Percentiles rank a stretch among this genome's conserved stretches.
These are phyloP conservation scores for Morone chrysops DNA, from an alignment of 2,113 vertebrate species.

Conservation along the genomic window DNA sequence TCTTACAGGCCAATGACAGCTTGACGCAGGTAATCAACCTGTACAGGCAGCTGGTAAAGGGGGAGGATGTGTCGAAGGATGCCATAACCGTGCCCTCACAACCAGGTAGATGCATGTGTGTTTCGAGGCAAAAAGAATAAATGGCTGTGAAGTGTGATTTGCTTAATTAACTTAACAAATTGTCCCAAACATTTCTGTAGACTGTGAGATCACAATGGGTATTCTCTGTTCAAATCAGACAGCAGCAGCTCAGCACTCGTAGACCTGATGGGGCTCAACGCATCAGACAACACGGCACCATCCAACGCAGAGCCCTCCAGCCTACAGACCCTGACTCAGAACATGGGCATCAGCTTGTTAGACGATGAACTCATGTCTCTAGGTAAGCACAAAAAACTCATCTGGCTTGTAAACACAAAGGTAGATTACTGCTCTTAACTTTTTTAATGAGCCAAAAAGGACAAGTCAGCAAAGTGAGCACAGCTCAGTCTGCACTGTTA, in stretches of 20 bases:
- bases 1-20: constrained; percentile 97
- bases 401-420: constrained; percentile 29
- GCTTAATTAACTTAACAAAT: no score
- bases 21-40: constrained; percentile 96
- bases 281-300: constrained; percentile 79
- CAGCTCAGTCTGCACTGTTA: not conserved
- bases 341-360: constrained; percentile 87
- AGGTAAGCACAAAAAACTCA: constrained; percentile 77
- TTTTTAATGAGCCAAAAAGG: constrained; percentile 34
- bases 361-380: constrained; percentile 98
- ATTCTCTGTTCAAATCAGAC: constrained; percentile 57
- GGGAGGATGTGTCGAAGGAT: constrained; percentile 93
- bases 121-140: not conserved
- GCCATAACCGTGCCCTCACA: constrained; percentile 67
- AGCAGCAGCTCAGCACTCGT: constrained; percentile 90
- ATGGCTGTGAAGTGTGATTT: not conserved
- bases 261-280: constrained; percentile 92
- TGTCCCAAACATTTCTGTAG: not conserved
- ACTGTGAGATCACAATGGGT: not conserved
- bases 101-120: constrained; percentile 77
- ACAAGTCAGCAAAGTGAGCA: constrained; percentile 33
- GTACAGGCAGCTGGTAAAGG: constrained; percentile 92
- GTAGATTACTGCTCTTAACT: not conserved
- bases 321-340: constrained; percentile 76
- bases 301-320: constrained; percentile 83